Base-by-base conservation (phyloP, 2,888 invertebrate species). In the Agrochola lychnidis region DNA sequence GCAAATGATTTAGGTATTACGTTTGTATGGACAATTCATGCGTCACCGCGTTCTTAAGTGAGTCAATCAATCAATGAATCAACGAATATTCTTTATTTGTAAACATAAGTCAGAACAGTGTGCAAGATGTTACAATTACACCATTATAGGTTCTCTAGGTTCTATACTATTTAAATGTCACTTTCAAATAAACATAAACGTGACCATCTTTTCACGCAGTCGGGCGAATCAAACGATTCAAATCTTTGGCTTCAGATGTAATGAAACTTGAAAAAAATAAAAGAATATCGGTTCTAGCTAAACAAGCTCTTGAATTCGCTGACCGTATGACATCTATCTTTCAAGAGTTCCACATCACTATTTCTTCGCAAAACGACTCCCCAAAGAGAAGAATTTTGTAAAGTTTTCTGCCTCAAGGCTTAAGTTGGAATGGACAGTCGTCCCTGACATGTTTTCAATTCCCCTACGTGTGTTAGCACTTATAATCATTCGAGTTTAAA, bases 381-480 rank as follows among this genome's bases (percentile, higher is more conserved):
- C 76, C 0, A 4, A 45, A 36, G 82, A 68, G 5, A 36, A 45
- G 68, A 76, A 53, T 82, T 75, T 42, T 51, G 22, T 14, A 36
- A 76, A 79, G 19, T 79, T 79, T 57, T 45, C 48, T 51, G 16
- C n/a, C 56, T 57, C 62, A 25, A 63, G 62, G 25, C 51, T 25
- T 1, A 3, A 45, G 57, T 78, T 45, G 42, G 59, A 57, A 68
- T 40, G 19, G 67, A 68, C 56, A 57, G 59, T 40, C 16, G 42
- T 68, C n/a, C 4, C 3, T 57, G 56, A 62, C 48, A 76, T 62
- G 63, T 56, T 68, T 76, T 57, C 9, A 25, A 51, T 82, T 82
- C 82, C 56, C 36, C 1, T 36, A 40, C 16, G 56, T 16, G 6
- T 48, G 16, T 30, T 42, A 48, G 61, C 36, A 62, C 48, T 67